phyloP scores from a whole-genome alignment of 1,140 invertebrate genomes.

The Pomacea maculata region DNA sequence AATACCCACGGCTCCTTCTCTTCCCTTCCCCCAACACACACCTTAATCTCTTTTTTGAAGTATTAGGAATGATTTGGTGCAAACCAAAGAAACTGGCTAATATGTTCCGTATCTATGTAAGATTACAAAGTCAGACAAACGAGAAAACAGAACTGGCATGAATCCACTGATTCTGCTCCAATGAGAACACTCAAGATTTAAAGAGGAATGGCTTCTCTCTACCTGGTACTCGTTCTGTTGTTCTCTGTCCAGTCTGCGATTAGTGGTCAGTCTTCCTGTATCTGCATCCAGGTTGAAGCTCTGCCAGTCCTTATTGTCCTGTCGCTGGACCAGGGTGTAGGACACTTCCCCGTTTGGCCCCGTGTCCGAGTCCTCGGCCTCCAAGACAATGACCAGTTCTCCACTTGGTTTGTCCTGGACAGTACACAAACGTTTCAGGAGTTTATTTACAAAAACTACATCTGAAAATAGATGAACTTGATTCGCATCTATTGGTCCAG shows the following conservation, averaged over 20 bases:
- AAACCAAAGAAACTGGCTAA: too few relatives aligned
- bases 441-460: background rate
- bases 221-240: constrained; percentile 37
- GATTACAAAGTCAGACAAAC: too few relatives aligned
- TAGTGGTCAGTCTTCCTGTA: constrained; percentile 44
- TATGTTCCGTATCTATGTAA: too few relatives aligned
- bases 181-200: background rate
- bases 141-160: too few relatives aligned
- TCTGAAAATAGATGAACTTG: too few relatives aligned
- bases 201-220: background rate
- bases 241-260: constrained; percentile 41
- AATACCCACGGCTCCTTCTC: background rate
- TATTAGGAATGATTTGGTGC: too few relatives aligned
- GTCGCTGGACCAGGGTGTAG: constrained; percentile 35
- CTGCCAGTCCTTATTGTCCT: constrained; percentile 25
- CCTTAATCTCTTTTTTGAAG: too few relatives aligned
- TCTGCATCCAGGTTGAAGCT: constrained; percentile 39
- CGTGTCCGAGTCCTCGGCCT: constrained; percentile 44
- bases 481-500: too few relatives aligned
- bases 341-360: constrained; percentile 47
- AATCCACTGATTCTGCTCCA: too few relatives aligned
- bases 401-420: constrained; percentile 35
- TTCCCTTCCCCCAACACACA: too few relatives aligned
- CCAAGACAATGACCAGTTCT: constrained; percentile 36
- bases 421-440: background rate